Conservation (phyloP, 1,140 invertebrate species). For the Drosophila serrata region DNA sequence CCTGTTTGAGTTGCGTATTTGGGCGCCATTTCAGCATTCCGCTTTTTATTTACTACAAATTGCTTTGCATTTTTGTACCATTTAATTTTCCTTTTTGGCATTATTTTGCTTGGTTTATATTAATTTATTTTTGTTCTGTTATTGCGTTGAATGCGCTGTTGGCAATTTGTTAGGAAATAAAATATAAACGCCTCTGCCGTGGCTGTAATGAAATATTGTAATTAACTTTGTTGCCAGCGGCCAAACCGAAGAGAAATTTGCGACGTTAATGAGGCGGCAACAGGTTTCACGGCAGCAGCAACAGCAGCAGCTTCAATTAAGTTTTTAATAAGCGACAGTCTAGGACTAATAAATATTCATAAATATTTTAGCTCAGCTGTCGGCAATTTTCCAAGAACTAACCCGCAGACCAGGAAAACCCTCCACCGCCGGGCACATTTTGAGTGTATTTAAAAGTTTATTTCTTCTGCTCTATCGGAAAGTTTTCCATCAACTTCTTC, state of each 20-base stretch:
- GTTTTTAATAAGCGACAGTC: slow-evolving; percentile 51
- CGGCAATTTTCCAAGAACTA: slow-evolving; percentile 14
- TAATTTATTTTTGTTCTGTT: slow-evolving; percentile 32
- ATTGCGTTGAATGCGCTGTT: slow-evolving; percentile 50
- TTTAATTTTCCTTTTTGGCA: slow-evolving; percentile 10
- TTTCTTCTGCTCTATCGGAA: slow-evolving; percentile 22
- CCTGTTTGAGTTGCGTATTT: slow-evolving; percentile 59
- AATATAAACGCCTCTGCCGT: slow-evolving; percentile 17
- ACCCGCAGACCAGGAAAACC: background rate
- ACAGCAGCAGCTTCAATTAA: slow-evolving; percentile 48
- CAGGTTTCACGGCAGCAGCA: slow-evolving; percentile 51
- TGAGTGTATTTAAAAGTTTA: slow-evolving; percentile 57
- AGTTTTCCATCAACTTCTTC: slow-evolving; percentile 42
- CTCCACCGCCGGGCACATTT: slow-evolving; percentile 17
- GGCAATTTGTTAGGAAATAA: slow-evolving; percentile 55
- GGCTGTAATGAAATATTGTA: slow-evolving; percentile 67
- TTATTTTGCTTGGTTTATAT: slow-evolving; percentile 3
- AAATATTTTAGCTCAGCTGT: slow-evolving; percentile 56
- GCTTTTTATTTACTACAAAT: slow-evolving; percentile 64
- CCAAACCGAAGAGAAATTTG: slow-evolving; percentile 37
- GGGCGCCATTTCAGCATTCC: slow-evolving; percentile 35
- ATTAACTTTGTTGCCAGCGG: slow-evolving; percentile 64
- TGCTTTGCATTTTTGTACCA: slow-evolving; percentile 54
- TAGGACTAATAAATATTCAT: slow-evolving; percentile 76
- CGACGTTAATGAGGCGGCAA: slow-evolving; percentile 68